These are phyloP conservation scores for Hydrozoanthus gracilis DNA, from an alignment of 92 coral and sea anemone genomes.

Conservation along the genomic window DNA sequence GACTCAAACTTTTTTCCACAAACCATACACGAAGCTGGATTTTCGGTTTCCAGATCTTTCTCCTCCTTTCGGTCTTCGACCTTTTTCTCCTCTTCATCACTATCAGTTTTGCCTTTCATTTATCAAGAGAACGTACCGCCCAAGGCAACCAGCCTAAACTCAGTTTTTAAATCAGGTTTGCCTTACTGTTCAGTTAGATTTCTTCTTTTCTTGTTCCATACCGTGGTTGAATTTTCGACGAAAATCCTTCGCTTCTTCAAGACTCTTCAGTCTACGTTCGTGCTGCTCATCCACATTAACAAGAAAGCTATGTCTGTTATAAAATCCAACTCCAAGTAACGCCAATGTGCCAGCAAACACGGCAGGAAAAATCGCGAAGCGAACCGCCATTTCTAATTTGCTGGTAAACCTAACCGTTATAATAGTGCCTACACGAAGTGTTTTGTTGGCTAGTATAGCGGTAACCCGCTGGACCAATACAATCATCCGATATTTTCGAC, in stretches of 20 bases:
- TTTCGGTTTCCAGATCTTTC: background rate
- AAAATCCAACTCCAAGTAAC: slow-evolving; percentile 80
- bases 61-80: background rate
- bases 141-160: background rate
- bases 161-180: background rate
- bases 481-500: no score
- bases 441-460: background rate
- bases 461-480: background rate
- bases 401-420: background rate
- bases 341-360: slow-evolving; percentile 85
- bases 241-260: slow-evolving; percentile 80
- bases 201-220: slow-evolving; percentile 72
- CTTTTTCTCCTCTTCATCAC: background rate
- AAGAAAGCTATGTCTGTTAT: slow-evolving; percentile 85
- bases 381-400: slow-evolving; percentile 70
- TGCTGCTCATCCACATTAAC: slow-evolving; percentile 73
- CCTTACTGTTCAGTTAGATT: background rate
- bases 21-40: slow-evolving; percentile 71
- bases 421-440: slow-evolving; percentile 12
- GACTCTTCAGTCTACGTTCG: slow-evolving; percentile 71
- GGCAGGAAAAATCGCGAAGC: slow-evolving; percentile 81
- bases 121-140: background rate
- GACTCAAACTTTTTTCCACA: slow-evolving; percentile 59
- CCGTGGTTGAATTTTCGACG: slow-evolving; percentile 79
- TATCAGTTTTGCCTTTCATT: slow-evolving; percentile 22